Percentiles rank a stretch among this genome's conserved stretches.
phyloP scores from a whole-genome alignment of 2,888 invertebrate genomes.

The Aspidiotus rigidus region DNA sequence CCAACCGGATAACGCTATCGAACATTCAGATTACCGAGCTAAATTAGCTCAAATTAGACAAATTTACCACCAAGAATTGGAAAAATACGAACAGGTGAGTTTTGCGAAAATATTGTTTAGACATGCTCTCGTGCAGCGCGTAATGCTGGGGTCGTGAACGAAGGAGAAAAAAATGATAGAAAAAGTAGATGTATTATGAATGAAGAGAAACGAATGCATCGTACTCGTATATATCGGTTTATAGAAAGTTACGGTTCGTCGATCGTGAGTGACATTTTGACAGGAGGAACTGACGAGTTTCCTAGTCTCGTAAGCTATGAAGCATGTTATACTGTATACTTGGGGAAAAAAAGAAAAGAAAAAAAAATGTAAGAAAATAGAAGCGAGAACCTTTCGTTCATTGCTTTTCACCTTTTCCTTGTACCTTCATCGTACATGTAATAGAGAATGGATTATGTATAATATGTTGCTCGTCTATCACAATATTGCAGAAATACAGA shows the following conservation, averaged over 20 bases:
- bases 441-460: too few relatives aligned
- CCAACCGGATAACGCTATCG: conserved; percentile 88
- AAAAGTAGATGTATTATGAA: not conserved
- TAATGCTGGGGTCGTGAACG: not conserved
- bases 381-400: conserved; percentile 6
- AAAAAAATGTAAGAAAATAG: not conserved
- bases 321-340: not conserved
- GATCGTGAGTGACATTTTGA: conserved; percentile 32
- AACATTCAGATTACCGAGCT: conserved; percentile 98
- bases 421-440: too few relatives aligned
- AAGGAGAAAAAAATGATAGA: not conserved
- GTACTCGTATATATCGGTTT: conserved; percentile 25
- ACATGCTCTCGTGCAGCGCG: not conserved
- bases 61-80: conserved; percentile 97
- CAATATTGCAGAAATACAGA: too few relatives aligned
- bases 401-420: too few relatives aligned
- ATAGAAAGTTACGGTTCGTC: conserved; percentile 28
- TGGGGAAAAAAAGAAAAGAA: not conserved
- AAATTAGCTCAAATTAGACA: conserved; percentile 97
- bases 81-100: conserved; percentile 91
- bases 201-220: conserved; percentile 22
- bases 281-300: conserved; percentile 30
- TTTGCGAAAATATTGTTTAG: not conserved
- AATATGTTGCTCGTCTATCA: too few relatives aligned
- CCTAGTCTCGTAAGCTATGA: conserved; percentile 23